Percentiles rank a stretch among this genome's conserved stretches.
phyloP scores from a whole-genome alignment of 2,888 invertebrate species.

The Pristionchus arcanus region DNA sequence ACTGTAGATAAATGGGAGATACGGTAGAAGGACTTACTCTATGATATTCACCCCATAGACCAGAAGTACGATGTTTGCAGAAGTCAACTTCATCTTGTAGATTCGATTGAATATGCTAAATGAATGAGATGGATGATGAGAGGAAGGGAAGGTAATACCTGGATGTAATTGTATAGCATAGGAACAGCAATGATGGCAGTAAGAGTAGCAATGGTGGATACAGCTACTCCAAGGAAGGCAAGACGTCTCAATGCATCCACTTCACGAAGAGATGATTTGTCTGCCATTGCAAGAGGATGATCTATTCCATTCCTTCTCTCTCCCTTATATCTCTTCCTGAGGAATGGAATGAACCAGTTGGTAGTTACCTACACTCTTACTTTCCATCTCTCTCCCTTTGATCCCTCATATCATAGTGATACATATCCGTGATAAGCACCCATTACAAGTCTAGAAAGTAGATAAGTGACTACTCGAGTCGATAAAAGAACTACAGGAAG shows the following conservation, averaged over 20 bases:
- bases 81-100: conserved; percentile 51
- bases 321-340: not conserved
- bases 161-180: conserved; percentile 54
- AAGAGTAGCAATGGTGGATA: conserved; percentile 50
- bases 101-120: conserved; percentile 49
- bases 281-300: not conserved
- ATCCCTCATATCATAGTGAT: not conserved
- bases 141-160: not conserved
- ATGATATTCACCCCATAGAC: conserved; percentile 53
- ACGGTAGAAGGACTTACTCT: not conserved
- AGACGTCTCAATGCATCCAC: conserved; percentile 19
- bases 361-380: conserved; percentile 45
- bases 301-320: too few relatives aligned
- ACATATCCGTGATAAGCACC: too few relatives aligned
- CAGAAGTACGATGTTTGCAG: conserved; percentile 46
- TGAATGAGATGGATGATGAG: not conserved
- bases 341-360: conserved; percentile 35
- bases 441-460: too few relatives aligned
- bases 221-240: conserved; percentile 39
- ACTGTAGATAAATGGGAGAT: not conserved
- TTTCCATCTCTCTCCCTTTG: not conserved
- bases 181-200: conserved; percentile 50
- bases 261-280: conserved; percentile 18
- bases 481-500: too few relatives aligned
- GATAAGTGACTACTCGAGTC: too few relatives aligned